Evolutionary conservation across 2,888 invertebrate genomes (phyloP).

Genomic region (Thyatira batis): DNA sequence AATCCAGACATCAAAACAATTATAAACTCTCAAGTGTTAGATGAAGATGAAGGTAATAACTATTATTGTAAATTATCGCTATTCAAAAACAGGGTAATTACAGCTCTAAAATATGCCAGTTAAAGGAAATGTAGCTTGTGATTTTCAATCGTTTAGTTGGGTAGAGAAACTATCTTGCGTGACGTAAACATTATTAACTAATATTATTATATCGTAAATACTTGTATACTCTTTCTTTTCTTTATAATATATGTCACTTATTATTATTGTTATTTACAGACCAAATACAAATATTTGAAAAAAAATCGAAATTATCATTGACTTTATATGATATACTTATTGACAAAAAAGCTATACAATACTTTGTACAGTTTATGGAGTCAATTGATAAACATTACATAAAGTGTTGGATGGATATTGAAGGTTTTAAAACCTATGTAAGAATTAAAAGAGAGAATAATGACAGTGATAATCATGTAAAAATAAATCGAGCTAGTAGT

Average conservation of each 20-base stretch:
- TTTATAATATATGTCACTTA: no score
- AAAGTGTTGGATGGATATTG: conserved; percentile 90
- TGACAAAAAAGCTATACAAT: conserved; percentile 90
- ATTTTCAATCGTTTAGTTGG: no score
- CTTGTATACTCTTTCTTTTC: no score
- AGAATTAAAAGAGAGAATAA: conserved; percentile 30
- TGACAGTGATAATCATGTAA: conserved; percentile 41
- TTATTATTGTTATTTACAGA: conserved; percentile 51
- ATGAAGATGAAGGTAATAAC: conserved; percentile 63
- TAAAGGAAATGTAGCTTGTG: no score
- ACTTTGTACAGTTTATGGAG: conserved; percentile 94
- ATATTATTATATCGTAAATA: no score
- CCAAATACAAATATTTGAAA: conserved; percentile 60
- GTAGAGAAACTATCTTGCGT: no score
- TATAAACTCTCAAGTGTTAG: conserved; percentile 49
- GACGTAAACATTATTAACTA: no score
- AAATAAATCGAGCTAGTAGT: conserved; percentile 63
- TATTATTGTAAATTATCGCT: no score
- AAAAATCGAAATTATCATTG: conserved; percentile 87
- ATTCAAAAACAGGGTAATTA: no score
- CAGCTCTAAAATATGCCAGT: no score
- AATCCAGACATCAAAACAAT: conserved; percentile 41
- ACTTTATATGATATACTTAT: conserved; percentile 88
- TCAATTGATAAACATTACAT: conserved; percentile 85
- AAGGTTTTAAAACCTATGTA: conserved; percentile 80